Evolutionary conservation across 2,797 vertebrate genomes (phyloP), one percentile per base, ranked within the genome.

Genomic region (Sebastes oblongus): DNA sequence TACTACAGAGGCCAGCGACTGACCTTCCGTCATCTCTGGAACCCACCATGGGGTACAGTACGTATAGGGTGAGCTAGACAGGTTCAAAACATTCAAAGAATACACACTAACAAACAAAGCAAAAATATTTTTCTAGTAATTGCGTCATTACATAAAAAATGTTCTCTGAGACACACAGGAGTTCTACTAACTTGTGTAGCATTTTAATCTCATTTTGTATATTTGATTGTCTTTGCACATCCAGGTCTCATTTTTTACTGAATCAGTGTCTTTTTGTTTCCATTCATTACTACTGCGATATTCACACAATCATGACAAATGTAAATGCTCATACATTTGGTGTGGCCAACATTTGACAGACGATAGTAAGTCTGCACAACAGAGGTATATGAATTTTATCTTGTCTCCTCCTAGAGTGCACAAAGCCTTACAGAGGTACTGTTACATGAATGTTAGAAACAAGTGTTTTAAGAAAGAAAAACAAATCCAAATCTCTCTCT

Each of bases 131-230:
- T 39, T 39, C 36, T 42, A 16, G 14, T 16, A 16, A 42, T 0
- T 42, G 39, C 13, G 13, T 42, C 14, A 42, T 42, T 16, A 27
- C 36, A 36, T 52, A 1, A 8, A 39, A 59, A 16, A 4, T 1
- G 0, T 58, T 3, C 12, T 58, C 16, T 0, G 6, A 2, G 6
- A 39, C 36, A 39, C 8, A 32, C 9, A 42, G 0, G 3, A 18
- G 8, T 18, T 36, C 8, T 22, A 16, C 14, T 42, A 42, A 42
- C 39, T 42, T 46, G 36, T 39, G 36, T 14, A 14, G 13, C 36
- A 1, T 39, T 34, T 22, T n/a, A 7, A 42, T 42, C 22, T 12
- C 2, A 12, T 42, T 42, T 42, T 16, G 36, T 39, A 42, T 42
- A 55, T 24, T 39, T 25, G 6, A 2, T 9, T 42, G 39, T 16